Evolutionary conservation across 2,797 vertebrate species (phyloP), one percentile per base, ranked within the genome.

Genomic region (Brachyrhaphis roseni): DNA sequence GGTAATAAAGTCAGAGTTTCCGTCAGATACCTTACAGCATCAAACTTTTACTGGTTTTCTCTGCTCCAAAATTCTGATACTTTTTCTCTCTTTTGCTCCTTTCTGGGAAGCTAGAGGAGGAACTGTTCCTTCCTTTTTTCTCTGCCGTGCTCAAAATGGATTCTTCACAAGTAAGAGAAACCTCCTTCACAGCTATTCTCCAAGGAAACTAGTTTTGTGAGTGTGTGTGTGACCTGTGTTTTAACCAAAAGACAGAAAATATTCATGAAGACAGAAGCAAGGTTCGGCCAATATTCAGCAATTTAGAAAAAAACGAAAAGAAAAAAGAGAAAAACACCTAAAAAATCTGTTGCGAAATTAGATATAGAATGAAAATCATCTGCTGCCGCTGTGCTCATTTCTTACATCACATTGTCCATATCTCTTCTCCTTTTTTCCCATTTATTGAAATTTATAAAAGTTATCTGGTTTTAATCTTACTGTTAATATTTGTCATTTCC

Each of bases 51-150:
- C 76, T 47, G 64, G 82, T 31, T 78, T 55, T 23, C 85, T 41
- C 78, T 78, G 78, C 87, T 88, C 82, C 85, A 72, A 72, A 77
- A 64, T 15, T 26, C 80, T 86, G 77, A 86, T 82, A 79, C 82
- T 79, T 77, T 79, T 73, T 86, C 64, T 51, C 74, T 87, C 70
- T 55, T 83, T 53, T 1, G 0, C 76, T 78, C 79, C 74, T 74
- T 79, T 84, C 75, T 72, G 23, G 78, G 82, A 75, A 71, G 77
- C 76, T 51, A 78, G 74, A 49, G 34, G 31, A 64, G 45, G 77
- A 81, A 78, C 85, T 84, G 83, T 88, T 88, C 87, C 78, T 82
- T 82, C 79, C 80, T 90, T 91, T 83, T 51, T 82, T 83, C 79
- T 71, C 55, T 62, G 57, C 75, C 72, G 73, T 75, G 76, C 78